Evolutionary conservation across 64 coral and sea anemone genomes (phyloP).

Genomic region (Orbicella faveolata): DNA sequence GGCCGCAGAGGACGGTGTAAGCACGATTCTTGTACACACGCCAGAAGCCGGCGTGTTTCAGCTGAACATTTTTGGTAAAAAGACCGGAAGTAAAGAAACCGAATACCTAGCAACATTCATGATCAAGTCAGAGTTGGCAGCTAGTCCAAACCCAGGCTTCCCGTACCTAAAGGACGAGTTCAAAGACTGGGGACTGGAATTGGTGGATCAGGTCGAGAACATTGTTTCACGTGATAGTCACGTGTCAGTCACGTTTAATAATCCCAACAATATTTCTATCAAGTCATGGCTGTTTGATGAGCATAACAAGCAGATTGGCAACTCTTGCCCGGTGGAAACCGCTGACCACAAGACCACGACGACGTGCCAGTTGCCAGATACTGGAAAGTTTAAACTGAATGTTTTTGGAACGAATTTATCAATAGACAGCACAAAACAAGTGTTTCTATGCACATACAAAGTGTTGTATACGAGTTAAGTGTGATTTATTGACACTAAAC

Average conservation of each 20-base stretch:
- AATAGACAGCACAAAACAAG: neutral
- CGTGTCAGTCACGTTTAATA: conserved; percentile 27
- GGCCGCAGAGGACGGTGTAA: neutral
- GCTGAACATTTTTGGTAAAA: conserved; percentile 72
- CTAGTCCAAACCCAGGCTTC: conserved; percentile 65
- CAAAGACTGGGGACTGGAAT: conserved; percentile 58
- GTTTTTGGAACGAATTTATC: conserved; percentile 45
- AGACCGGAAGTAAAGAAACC: neutral
- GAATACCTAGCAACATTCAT: conserved; percentile 63
- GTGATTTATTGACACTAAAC: too few relatives aligned
- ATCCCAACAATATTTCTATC: conserved; percentile 42
- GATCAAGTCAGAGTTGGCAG: conserved; percentile 59
- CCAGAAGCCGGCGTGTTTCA: conserved; percentile 65
- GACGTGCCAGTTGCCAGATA: conserved; percentile 50
- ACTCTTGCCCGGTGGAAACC: conserved; percentile 46
- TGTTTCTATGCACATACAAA: conserved; percentile 50
- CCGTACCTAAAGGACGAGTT: conserved; percentile 70
- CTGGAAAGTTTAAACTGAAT: conserved; percentile 71
- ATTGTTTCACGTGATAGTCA: conserved; percentile 39
- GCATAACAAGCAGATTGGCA: conserved; percentile 27
- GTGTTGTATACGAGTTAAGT: neutral
- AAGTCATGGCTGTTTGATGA: conserved; percentile 53
- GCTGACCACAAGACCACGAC: conserved; percentile 33
- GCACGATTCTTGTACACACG: conserved; percentile 52
- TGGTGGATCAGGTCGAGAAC: conserved; percentile 67